Conservation (phyloP, 2,888 invertebrate species). For the Agrochola lota region DNA sequence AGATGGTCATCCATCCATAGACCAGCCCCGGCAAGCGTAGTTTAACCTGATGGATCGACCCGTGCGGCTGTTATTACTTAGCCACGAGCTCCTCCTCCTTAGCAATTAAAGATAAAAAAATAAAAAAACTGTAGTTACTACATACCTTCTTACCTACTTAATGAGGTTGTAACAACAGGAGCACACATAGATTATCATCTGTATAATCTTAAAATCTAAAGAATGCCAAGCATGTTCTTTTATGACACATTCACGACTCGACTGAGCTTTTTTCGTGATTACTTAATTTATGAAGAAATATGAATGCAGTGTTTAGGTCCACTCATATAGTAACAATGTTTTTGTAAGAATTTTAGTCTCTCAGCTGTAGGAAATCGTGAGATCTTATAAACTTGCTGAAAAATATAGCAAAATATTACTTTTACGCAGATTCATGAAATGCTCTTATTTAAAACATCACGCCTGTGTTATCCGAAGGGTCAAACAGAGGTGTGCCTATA, state of each 20-base stretch:
- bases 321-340: background rate
- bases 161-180: conserved; percentile 44
- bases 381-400: background rate
- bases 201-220: conserved; percentile 41
- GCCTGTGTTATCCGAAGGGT: no score
- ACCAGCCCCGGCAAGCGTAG: no score
- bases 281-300: conserved; percentile 37
- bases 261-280: conserved; percentile 30
- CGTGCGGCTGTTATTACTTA: no score
- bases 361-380: background rate
- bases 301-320: background rate
- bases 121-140: background rate
- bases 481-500: no score
- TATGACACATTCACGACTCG: conserved; percentile 50
- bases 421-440: background rate
- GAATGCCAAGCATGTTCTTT: conserved; percentile 52
- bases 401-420: background rate
- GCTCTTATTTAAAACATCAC: no score
- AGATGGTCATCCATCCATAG: no score
- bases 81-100: no score
- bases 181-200: conserved; percentile 35
- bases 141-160: conserved; percentile 8
- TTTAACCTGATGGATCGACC: no score
- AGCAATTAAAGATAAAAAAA: background rate
- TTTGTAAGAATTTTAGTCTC: background rate